A percentile compares a stretch with the other conserved stretches of the same genome.
Conservation (phyloP, 2,888 invertebrate genomes). For the Pollenia griseotomentosa region DNA sequence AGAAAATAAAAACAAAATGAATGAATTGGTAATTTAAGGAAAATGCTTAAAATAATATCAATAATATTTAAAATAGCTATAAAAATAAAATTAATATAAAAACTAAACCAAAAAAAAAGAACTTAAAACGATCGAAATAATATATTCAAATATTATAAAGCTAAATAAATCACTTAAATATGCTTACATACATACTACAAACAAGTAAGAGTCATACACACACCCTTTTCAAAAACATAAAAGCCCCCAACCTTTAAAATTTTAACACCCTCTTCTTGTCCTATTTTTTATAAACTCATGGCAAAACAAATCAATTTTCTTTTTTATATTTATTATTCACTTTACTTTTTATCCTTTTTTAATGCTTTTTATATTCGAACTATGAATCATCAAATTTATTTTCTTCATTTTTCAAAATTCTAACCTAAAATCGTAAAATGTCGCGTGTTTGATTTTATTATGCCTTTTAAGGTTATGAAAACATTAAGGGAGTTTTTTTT, state of each 20-base stretch:
- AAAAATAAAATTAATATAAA: conserved; percentile 27
- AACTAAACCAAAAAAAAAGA: background rate
- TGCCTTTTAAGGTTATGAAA: background rate
- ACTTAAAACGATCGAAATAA: conserved; percentile 59
- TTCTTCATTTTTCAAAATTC: too few species aligned
- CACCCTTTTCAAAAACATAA: conserved; percentile 12
- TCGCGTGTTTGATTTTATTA: background rate
- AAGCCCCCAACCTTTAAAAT: too few species aligned
- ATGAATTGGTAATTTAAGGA: conserved; percentile 41
- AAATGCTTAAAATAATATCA: conserved; percentile 27
- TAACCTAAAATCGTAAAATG: too few species aligned
- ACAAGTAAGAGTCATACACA: conserved; percentile 5
- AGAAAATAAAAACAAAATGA: conserved; percentile 60
- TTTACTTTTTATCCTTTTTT: too few species aligned
- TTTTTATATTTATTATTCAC: too few species aligned
- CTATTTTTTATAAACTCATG: background rate
- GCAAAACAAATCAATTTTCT: too few species aligned
- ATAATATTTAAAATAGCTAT: background rate
- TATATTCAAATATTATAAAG: background rate
- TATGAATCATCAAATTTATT: too few species aligned
- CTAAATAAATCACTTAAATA: conserved; percentile 2
- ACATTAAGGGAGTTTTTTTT: conserved; percentile 17
- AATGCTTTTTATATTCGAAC: too few species aligned
- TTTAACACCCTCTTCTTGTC: too few species aligned
- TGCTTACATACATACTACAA: too few species aligned